Percentiles rank a stretch among this genome's conserved stretches.
Evolutionary conservation across 2,888 invertebrate genomes (phyloP).

Genomic region (Pachydiplax longipennis): DNA sequence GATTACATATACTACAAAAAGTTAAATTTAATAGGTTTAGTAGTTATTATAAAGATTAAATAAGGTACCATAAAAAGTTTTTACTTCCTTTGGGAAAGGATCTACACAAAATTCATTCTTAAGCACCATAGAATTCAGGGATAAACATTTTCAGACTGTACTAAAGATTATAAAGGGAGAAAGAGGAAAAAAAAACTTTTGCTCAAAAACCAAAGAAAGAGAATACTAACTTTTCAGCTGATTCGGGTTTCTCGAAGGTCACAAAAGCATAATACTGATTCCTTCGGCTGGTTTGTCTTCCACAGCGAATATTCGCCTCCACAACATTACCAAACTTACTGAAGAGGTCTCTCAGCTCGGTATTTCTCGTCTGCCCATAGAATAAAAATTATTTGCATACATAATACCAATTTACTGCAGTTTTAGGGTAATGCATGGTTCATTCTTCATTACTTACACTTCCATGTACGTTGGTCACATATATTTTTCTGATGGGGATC

Average conservation of each 20-base stretch:
- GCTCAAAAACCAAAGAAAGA: neutral
- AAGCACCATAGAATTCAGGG: too few species aligned
- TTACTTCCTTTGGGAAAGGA: too few species aligned
- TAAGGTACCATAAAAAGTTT: too few species aligned
- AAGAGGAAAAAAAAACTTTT: neutral
- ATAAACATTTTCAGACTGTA: too few species aligned
- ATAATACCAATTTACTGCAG: neutral
- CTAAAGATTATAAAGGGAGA: neutral
- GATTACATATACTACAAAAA: too few species aligned
- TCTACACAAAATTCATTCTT: too few species aligned
- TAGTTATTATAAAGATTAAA: too few species aligned
- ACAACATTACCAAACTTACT: slow-evolving; percentile 1
- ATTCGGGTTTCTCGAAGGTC: neutral
- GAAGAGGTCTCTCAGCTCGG: slow-evolving; percentile 8
- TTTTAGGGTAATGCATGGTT: neutral
- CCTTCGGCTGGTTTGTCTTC: neutral
- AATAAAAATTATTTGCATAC: neutral
- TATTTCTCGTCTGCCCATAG: neutral
- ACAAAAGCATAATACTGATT: slow-evolving; percentile 31
- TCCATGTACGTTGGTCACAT: slow-evolving; percentile 2
- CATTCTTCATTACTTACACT: neutral
- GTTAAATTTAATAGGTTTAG: too few species aligned
- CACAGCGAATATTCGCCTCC: neutral
- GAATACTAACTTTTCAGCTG: neutral
- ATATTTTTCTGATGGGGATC: neutral